Base-by-base conservation (phyloP, 2,113 vertebrate genomes). In the Chrysemys picta region DNA sequence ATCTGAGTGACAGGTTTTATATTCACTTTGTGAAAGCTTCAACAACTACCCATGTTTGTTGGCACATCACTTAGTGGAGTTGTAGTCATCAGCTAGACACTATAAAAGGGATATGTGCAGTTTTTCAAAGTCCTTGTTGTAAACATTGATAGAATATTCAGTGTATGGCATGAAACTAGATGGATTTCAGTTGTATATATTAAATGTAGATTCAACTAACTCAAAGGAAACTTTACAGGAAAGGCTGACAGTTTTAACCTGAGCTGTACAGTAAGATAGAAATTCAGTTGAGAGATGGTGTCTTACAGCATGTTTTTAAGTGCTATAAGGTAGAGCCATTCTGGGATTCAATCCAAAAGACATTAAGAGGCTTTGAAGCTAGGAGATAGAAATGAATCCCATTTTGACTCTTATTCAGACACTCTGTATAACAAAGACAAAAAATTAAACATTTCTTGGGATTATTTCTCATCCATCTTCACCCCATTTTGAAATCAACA, bases 401-500 rank as follows among this genome's bases (percentile, higher is more conserved):
- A 85, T 84, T 91, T 54, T 89, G 2, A 86, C 6, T 82, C 24
- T 84, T 50, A 85, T 79, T 92, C 81, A 84, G 85, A 76, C 81
- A 92, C 85, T 35, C 56, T 31, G 29, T 24, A 53, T 80, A 84
- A 88, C 81, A 92, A 92, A 88, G 72, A 10, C 78, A 93, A 49
- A 10, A 93, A 93, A 89, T 87, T 85, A 78, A 94, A 95, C 88
- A 76, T 29, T 38, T 52, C 50, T 88, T 86, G 16, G 49, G 52
- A 90, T 57, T 49, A 47, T 54, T 82, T 86, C 93, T 38, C 53
- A 22, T 79, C 47, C 89, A 24, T 72, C 65, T 80, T 78, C 42
- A 85, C 90, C 87, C 87, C 24, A 52, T 82, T 93, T n/a, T 62
- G 29, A 93, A 91, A 31, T 84, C 85, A 88, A 84, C 69, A 88